These are phyloP conservation scores for Sardinella longiceps DNA, from an alignment of 2,797 vertebrate species.

Conservation along the genomic window DNA sequence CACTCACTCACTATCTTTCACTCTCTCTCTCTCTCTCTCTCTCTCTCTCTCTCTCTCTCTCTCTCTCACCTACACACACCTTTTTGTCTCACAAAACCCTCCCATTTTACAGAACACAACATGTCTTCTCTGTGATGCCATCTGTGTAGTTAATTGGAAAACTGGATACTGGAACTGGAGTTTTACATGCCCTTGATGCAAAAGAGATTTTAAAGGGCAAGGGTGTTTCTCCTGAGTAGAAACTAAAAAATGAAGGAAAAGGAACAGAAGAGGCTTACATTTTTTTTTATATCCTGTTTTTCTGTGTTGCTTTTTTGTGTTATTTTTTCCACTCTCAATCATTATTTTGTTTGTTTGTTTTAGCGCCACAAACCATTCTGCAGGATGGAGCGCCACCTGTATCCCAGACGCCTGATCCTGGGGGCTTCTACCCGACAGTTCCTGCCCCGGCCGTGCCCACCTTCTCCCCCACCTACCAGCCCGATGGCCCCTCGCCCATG, in stretches of 20 bases:
- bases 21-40: too few relatives aligned
- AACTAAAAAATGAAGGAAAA: not conserved
- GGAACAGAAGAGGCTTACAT: too few relatives aligned
- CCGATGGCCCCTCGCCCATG: not conserved
- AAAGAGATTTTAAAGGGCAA: too few relatives aligned
- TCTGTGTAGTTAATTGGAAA: not conserved
- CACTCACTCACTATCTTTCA: too few relatives aligned
- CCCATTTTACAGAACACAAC: not conserved
- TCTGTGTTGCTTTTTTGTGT: too few relatives aligned
- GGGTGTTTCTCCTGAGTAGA: not conserved
- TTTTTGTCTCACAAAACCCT: too few relatives aligned
- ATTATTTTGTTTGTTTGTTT: conserved; percentile 23
- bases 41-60: too few relatives aligned
- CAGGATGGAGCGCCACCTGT: conserved; percentile 72
- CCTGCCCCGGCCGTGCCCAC: not conserved
- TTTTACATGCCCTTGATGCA: not conserved
- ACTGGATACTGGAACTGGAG: too few relatives aligned
- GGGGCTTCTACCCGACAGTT: conserved; percentile 54
- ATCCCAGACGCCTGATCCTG: conserved; percentile 52
- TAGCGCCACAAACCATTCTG: conserved; percentile 82
- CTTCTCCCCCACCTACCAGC: not conserved
- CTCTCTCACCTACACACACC: too few relatives aligned
- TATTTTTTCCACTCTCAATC: too few relatives aligned
- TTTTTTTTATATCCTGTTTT: too few relatives aligned
- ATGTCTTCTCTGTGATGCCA: not conserved